Percentiles rank a stretch among this genome's conserved stretches.
phyloP scores from a whole-genome alignment of 2,888 invertebrate species.

The Athalia cordata region DNA sequence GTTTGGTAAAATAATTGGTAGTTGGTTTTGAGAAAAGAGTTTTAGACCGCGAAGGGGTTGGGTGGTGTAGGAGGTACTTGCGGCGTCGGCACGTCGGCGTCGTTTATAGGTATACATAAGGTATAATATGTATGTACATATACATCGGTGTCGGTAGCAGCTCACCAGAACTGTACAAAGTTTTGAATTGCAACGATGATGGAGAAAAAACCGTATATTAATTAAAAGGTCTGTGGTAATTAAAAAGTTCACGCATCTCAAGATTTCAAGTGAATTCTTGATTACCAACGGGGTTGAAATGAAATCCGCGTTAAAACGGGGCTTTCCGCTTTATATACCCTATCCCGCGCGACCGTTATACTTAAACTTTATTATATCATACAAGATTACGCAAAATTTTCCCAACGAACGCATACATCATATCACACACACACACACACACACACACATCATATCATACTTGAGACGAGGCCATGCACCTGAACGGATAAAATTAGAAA shows the following conservation, averaged over 20 bases:
- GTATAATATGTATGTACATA: neutral
- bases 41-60: no score
- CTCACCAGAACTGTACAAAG: slow-evolving; percentile 10
- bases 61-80: no score
- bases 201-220: slow-evolving; percentile 29
- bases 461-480: no score
- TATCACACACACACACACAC: slow-evolving; percentile 5
- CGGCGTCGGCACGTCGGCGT: no score
- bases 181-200: slow-evolving; percentile 23
- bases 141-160: neutral
- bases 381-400: neutral
- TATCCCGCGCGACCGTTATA: neutral
- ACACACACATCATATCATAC: neutral
- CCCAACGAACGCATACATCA: neutral
- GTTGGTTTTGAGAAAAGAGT: neutral
- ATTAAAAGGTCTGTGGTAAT: slow-evolving; percentile 46
- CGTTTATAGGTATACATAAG: no score
- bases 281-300: neutral
- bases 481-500: no score
- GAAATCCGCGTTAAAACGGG: neutral
- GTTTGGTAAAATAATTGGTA: slow-evolving; percentile 22
- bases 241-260: slow-evolving; percentile 47
- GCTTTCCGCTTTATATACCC: neutral
- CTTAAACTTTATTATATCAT: neutral
- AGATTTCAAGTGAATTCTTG: slow-evolving; percentile 17